These are phyloP conservation scores for Notodonta ziczac DNA, from an alignment of 2,888 invertebrate species.

Conservation along the genomic window DNA sequence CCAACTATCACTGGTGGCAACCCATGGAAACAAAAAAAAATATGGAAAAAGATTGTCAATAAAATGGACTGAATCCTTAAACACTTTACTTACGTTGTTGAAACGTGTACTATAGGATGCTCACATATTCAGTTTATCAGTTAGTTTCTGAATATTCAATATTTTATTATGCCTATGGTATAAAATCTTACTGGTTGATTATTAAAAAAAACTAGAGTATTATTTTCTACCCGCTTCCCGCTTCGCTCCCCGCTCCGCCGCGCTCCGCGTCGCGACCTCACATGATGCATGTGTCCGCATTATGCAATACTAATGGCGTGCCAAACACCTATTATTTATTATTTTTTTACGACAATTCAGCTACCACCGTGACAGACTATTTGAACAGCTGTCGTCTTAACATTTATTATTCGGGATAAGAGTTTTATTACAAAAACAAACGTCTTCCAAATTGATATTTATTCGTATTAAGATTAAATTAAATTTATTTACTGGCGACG, in stretches of 20 bases:
- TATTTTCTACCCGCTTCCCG: too few species aligned
- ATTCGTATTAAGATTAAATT: neutral
- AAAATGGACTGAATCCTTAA: too few species aligned
- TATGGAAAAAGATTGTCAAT: too few species aligned
- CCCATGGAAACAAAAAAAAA: too few species aligned
- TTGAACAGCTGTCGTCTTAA: neutral
- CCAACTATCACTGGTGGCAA: too few species aligned
- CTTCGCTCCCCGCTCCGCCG: conserved; percentile 14
- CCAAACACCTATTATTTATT: conserved; percentile 30
- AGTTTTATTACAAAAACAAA: conserved; percentile 1
- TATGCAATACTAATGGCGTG: conserved; percentile 18
- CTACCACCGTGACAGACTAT: neutral
- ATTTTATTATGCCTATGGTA: too few species aligned
- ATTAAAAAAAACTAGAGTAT: too few species aligned
- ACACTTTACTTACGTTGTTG: too few species aligned
- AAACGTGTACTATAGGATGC: too few species aligned
- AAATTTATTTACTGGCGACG: neutral
- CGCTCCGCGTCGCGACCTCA: conserved; percentile 2
- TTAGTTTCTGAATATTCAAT: too few species aligned
- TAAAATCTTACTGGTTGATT: too few species aligned
- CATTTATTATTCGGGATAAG: neutral
- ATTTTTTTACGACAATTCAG: neutral
- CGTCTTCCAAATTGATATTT: neutral
- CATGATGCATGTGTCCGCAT: conserved; percentile 11
- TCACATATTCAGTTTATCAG: too few species aligned